Evolutionary conservation across 2,113 vertebrate species (phyloP), one percentile per base, ranked within the genome.

Genomic region (Eretmochelys imbricata): DNA sequence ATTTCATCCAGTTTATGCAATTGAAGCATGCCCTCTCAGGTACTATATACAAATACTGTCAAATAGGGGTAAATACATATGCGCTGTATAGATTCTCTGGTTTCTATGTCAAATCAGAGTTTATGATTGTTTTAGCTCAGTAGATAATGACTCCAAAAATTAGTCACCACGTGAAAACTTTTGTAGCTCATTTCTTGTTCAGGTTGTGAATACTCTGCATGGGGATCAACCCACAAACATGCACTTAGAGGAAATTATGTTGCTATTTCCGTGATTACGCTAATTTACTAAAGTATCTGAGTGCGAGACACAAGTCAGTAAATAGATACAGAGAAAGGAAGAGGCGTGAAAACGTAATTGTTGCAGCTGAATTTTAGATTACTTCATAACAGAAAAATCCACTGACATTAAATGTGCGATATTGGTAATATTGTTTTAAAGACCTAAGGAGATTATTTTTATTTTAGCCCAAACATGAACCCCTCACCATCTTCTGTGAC

Each of bases 401-500:
- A 4, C 38, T 48, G 22, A 14, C 42, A 0, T 9, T 79, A 9
- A 31, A 1, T 22, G 6, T 24, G 80, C 78, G 65, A 51, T 84
- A 0, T 55, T 16, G 5, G 24, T 53, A n/a, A 35, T 62, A 8
- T 3, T 85, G 22, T 31, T 87, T 83, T 81, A 48, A 82, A 1
- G 80, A 49, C 51, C 87, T 96, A 89, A 96, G 0, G 0, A 87
- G 6, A 8, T 72, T 93, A 14, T 87, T 91, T 88, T 95, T 86
- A 20, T 97, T 94, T 16, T 88, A 99, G 99, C 98, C 99, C 91
- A 99, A 99, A 93, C 99, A 99, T 4, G 97, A 97, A 51, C 99
- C 99, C 94, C 98, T 99, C 93, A 98, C 82, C 27, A 98, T 99
- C 76, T 99, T 99, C 98, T 99, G 99, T 5, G 99, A 99, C 79